Percentiles rank a stretch among this genome's conserved stretches.
Conservation (phyloP, 2,797 vertebrate species). For the Delichon dasypus region DNA sequence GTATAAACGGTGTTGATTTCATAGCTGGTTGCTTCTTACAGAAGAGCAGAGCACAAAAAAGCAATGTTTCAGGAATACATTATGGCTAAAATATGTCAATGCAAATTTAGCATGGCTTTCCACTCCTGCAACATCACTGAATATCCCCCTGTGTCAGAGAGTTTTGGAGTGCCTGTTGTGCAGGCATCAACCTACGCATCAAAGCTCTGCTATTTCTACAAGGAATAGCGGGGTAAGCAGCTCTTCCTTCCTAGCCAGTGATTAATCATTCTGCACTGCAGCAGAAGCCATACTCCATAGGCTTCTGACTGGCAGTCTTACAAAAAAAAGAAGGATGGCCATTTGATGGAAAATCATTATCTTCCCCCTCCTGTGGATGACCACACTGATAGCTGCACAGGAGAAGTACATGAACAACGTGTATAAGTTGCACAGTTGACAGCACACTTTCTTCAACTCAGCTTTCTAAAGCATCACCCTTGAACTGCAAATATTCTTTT, state of each 20-base stretch:
- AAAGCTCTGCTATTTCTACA: slow-evolving; percentile 37
- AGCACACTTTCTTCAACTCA: neutral
- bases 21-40: neutral
- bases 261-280: slow-evolving; percentile 64
- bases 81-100: neutral
- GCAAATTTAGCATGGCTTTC: neutral
- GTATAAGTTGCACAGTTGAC: slow-evolving; percentile 16
- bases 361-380: slow-evolving; percentile 25
- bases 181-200: neutral
- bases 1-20: neutral
- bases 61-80: neutral
- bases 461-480: neutral
- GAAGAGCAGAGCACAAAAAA: neutral
- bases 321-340: slow-evolving; percentile 28
- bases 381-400: slow-evolving; percentile 19
- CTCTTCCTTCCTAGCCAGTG: slow-evolving; percentile 8
- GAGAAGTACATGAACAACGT: slow-evolving; percentile 43
- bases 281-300: slow-evolving; percentile 29
- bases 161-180: neutral
- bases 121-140: neutral
- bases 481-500: neutral
- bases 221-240: neutral
- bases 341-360: slow-evolving; percentile 64
- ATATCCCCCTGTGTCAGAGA: neutral
- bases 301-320: slow-evolving; percentile 18